Evolutionary conservation across 2,797 vertebrate species (phyloP).

Genomic region (Aselliscus stoliczkanus): DNA sequence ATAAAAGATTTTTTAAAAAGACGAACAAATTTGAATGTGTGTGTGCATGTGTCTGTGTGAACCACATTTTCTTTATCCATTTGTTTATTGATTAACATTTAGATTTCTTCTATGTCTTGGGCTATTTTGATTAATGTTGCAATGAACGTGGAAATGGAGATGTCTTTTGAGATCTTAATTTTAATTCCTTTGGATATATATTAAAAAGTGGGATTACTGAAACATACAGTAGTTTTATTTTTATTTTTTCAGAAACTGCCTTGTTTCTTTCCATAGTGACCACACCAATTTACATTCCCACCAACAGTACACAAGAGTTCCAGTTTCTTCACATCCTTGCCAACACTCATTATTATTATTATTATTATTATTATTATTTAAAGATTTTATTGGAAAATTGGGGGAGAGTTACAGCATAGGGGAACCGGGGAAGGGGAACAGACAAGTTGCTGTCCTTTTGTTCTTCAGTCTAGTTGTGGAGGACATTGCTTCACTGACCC

Average conservation of each 20-base stretch:
- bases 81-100: neutral
- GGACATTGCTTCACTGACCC: too few relatives aligned
- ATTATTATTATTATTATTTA: too few relatives aligned
- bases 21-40: neutral
- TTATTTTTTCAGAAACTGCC: neutral
- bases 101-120: neutral
- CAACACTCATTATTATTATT: neutral
- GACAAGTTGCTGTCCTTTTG: too few relatives aligned
- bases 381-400: too few relatives aligned
- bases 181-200: neutral
- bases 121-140: neutral
- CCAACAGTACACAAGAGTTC: neutral
- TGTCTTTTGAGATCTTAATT: neutral
- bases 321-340: neutral
- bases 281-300: neutral
- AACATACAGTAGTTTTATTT: neutral
- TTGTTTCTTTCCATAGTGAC: neutral
- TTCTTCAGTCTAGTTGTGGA: too few relatives aligned
- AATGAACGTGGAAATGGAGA: neutral
- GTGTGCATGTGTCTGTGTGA: neutral
- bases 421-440: too few relatives aligned
- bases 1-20: neutral
- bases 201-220: neutral
- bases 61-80: neutral
- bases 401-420: too few relatives aligned